Evolutionary conservation across 2,113 vertebrate genomes (phyloP).

Genomic region (Elephas maximus): DNA sequence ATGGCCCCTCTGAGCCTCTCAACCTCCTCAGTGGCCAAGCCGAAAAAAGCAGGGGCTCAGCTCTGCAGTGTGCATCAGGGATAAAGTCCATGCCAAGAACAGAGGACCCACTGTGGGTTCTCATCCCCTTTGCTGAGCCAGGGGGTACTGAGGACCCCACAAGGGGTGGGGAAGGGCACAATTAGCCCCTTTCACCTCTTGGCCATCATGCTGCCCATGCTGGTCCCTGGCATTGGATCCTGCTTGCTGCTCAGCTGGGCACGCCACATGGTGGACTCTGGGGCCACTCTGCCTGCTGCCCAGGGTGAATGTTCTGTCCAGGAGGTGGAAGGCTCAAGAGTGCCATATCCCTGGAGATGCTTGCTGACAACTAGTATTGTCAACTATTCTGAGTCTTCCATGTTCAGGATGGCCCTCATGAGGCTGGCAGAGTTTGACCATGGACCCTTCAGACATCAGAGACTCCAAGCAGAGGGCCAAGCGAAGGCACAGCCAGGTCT

Average conservation of each 20-base stretch:
- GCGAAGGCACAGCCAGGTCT: background rate
- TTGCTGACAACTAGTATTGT: too few relatives aligned
- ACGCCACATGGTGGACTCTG: background rate
- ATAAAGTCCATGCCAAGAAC: background rate
- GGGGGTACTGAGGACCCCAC: fast-evolving
- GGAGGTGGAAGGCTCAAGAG: background rate
- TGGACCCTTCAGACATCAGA: fast-evolving
- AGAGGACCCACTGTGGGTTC: background rate
- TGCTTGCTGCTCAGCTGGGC: background rate
- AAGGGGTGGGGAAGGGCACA: fast-evolving
- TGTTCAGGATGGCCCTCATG: fast-evolving
- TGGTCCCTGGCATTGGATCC: background rate
- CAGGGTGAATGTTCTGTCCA: fast-evolving
- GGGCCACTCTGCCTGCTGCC: background rate
- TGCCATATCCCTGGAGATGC: fast-evolving
- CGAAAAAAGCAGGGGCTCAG: too few relatives aligned
- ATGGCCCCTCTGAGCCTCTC: background rate
- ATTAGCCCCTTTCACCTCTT: fast-evolving
- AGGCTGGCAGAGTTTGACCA: background rate
- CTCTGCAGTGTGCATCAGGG: fast-evolving
- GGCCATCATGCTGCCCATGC: background rate
- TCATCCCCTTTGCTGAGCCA: fast-evolving
- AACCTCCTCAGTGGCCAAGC: background rate
- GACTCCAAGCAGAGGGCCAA: background rate
- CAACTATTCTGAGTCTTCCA: fast-evolving